Base-by-base conservation (phyloP, 2,113 vertebrate species). In the Oceanodroma tethys region DNA sequence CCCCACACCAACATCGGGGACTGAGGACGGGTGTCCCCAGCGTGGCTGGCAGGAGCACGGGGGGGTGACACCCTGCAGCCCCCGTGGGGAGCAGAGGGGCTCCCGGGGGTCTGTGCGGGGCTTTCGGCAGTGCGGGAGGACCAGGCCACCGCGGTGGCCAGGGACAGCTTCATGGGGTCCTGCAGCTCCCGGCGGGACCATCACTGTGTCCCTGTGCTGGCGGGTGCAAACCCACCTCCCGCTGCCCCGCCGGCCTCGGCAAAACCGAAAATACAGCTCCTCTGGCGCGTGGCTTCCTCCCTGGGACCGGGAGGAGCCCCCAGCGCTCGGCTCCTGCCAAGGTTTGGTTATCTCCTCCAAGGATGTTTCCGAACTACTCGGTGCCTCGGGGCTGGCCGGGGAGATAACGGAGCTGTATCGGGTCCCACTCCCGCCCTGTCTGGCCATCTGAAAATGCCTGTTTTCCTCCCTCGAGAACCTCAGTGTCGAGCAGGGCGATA, bases 401-500 rank as follows among this genome's bases (percentile, higher is more conserved):
- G 58, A 73, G 95, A 91, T 91, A 95, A 76, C 34, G 5, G 73
- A 60, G 87, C 78, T 14, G 43, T 18, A 1, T 25, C 4, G 4
- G 26, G 8, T 71, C 87, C 63, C 73, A 5, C 0, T 72, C 74
- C 81, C 6, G 2, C 86, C 88, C 70, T 13, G 26, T 27, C 45
- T n/a, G 76, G 30, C 76, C 36, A 9, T 52, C 19, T 15, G 38
- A n/a, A 92, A 87, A 42, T 50, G 30, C 85, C 48, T 7, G 0
- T 80, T 79, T 82, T 59, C 59, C 38, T 82, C 36, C 53, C 38
- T 63, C 1, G 1, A 5, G 67, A 94, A 58, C 23, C 42, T 15
- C 50, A 1, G 1, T 19, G 5, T 16, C 0, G 3, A 7, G 34
- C 7, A 2, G 11, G 16, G 8, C 10, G 17, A 11, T 2, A 19